phyloP scores from a whole-genome alignment of 2,797 vertebrate genomes.

The Lateolabrax maculatus region DNA sequence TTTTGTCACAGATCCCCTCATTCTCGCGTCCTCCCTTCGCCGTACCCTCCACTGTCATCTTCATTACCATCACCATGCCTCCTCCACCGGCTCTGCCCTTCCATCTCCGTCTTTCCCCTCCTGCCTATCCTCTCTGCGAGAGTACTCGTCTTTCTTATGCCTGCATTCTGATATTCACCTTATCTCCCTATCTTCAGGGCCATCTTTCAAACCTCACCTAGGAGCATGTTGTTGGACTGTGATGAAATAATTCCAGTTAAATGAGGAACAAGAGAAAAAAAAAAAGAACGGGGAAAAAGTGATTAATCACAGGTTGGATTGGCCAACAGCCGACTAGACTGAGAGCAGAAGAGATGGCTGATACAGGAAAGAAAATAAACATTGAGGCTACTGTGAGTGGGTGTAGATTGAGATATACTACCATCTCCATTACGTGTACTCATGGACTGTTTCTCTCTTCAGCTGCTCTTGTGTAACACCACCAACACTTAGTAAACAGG shows the following conservation, averaged over 20 bases:
- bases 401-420: constrained; percentile 57
- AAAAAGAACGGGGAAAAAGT: constrained; percentile 6
- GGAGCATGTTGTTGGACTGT: constrained; percentile 7
- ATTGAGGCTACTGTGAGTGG: constrained; percentile 60
- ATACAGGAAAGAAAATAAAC: constrained; percentile 69
- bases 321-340: constrained; percentile 41
- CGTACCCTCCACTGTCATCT: constrained; percentile 38
- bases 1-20: constrained; percentile 28
- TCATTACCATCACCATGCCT: constrained; percentile 43
- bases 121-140: constrained; percentile 19
- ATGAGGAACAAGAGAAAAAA: constrained; percentile 19
- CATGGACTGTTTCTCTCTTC: constrained; percentile 22
- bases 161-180: constrained; percentile 23
- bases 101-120: constrained; percentile 18
- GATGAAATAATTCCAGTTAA: constrained; percentile 41
- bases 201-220: constrained; percentile 24
- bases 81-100: constrained; percentile 26
- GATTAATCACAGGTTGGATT: constrained; percentile 49
- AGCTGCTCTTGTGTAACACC: constrained; percentile 21
- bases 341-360: constrained; percentile 42
- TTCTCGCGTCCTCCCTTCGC: background rate
- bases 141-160: constrained; percentile 36
- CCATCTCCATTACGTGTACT: constrained; percentile 39
- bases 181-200: constrained; percentile 48
- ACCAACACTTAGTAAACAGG: constrained; percentile 18